Evolutionary conservation across 30 jellyfish, hydroid and myxozoan genomes (phyloP).

Genomic region (Chironex yamaguchii): DNA sequence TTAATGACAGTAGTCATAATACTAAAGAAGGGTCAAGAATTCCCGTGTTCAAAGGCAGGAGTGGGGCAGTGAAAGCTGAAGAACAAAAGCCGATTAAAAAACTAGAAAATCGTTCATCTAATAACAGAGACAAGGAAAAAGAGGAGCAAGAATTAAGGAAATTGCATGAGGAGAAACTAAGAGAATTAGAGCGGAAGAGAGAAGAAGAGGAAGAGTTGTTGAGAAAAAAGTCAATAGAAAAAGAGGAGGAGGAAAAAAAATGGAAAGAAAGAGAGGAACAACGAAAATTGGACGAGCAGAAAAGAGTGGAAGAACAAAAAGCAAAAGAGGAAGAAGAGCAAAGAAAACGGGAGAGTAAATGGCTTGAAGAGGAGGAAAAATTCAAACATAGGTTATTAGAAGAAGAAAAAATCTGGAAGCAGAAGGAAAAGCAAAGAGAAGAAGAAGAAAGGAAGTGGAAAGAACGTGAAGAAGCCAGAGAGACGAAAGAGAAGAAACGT

Average conservation of each 20-base stretch:
- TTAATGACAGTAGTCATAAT: background rate
- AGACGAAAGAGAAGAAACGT: background rate
- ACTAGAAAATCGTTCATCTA: background rate
- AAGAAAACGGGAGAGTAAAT: background rate
- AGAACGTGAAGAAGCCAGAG: slow-evolving; percentile 3
- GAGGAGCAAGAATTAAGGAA: slow-evolving; percentile 45
- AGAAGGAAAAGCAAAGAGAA: slow-evolving; percentile 28
- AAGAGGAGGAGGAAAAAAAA: slow-evolving; percentile 28
- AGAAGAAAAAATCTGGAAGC: background rate
- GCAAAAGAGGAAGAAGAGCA: background rate
- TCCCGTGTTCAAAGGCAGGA: slow-evolving; percentile 24
- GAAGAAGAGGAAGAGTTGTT: slow-evolving; percentile 6
- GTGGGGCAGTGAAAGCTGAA: slow-evolving; percentile 15
- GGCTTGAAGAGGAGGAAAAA: slow-evolving; percentile 3
- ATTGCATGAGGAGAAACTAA: slow-evolving; percentile 8
- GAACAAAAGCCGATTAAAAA: too few species aligned
- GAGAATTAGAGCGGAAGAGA: slow-evolving; percentile 31
- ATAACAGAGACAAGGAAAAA: too few species aligned
- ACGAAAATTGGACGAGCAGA: slow-evolving; percentile 5
- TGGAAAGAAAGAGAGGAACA: slow-evolving; percentile 33
- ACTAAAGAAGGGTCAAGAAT: slow-evolving; percentile 25
- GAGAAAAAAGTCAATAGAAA: slow-evolving; percentile 11
- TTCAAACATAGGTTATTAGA: background rate
- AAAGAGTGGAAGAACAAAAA: background rate
- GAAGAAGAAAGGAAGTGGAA: background rate